Conservation (phyloP, 2,797 vertebrate species). For the Siniperca scherzeri region DNA sequence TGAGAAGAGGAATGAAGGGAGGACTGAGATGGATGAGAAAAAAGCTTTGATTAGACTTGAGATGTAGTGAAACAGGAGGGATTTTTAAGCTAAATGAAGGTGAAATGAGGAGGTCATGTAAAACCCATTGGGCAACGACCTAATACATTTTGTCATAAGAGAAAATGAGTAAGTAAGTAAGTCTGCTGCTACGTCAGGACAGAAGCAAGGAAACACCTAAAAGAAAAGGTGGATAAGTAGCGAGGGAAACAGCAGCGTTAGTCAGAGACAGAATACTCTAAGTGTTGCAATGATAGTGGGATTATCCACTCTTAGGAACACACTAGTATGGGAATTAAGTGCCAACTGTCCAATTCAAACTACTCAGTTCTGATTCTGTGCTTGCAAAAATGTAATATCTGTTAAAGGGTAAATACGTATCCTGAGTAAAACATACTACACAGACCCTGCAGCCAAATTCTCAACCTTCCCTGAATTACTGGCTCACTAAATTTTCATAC, state of each 20-base stretch:
- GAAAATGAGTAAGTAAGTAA: background rate
- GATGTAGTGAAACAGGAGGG: background rate
- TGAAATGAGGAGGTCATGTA: background rate
- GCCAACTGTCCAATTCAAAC: constrained; percentile 32
- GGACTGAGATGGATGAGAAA: background rate
- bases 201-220: constrained; percentile 5
- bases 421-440: background rate
- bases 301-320: constrained; percentile 20
- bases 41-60: constrained; percentile 13
- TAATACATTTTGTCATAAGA: background rate
- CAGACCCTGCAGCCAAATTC: constrained; percentile 48
- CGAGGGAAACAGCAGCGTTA: background rate
- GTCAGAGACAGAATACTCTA: background rate
- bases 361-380: constrained; percentile 7
- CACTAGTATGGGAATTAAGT: constrained; percentile 27
- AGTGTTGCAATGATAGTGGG: constrained; percentile 33
- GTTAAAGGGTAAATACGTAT: constrained; percentile 4
- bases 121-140: background rate
- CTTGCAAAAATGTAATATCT: constrained; percentile 12
- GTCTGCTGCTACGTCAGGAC: constrained; percentile 26
- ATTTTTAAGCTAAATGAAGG: background rate
- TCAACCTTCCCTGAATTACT: background rate
- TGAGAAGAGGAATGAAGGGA: constrained; percentile 14
- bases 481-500: background rate
- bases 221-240: background rate